A percentile compares a stretch with the other conserved stretches of the same genome.
phyloP scores from a whole-genome alignment of 2,113 vertebrate species.

The Oreochromis tanganicae region DNA sequence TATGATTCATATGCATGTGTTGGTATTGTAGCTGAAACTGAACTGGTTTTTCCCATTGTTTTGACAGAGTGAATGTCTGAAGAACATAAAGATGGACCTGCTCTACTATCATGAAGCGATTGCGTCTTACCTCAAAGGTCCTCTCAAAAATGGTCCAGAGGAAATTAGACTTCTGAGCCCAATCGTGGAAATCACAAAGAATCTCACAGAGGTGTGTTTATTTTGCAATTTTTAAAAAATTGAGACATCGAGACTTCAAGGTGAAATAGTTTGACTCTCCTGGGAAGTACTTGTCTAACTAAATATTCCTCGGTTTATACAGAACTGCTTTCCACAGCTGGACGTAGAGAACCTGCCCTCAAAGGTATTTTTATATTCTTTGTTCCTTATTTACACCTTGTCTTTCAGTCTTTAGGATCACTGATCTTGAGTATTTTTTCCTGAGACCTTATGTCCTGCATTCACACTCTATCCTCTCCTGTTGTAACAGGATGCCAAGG shows the following conservation, averaged over 20 bases:
- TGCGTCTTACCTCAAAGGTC: constrained; percentile 13
- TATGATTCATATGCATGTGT: background rate
- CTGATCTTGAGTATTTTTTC: background rate
- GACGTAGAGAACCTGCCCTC: background rate
- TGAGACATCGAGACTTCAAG: background rate
- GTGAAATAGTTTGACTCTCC: background rate
- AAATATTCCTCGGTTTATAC: constrained; percentile 28
- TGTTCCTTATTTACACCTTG: background rate
- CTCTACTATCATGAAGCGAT: constrained; percentile 43
- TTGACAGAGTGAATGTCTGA: constrained; percentile 60
- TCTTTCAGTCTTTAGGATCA: background rate
- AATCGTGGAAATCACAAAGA: constrained; percentile 8
- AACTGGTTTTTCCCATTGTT: background rate
- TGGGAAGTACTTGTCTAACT: constrained; percentile 25
- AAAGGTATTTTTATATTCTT: constrained; percentile 33
- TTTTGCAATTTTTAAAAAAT: accelerated
- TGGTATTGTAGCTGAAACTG: background rate
- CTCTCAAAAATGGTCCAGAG: background rate
- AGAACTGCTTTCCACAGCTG: constrained; percentile 32
- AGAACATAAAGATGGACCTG: constrained; percentile 66
- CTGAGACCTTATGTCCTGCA: background rate
- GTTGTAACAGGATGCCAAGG: background rate
- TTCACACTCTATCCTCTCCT: background rate
- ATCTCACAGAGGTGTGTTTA: constrained; percentile 38
- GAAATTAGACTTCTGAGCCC: background rate